Conservation (phyloP, 64 coral and sea anemone species). For the Porites australiensis region DNA sequence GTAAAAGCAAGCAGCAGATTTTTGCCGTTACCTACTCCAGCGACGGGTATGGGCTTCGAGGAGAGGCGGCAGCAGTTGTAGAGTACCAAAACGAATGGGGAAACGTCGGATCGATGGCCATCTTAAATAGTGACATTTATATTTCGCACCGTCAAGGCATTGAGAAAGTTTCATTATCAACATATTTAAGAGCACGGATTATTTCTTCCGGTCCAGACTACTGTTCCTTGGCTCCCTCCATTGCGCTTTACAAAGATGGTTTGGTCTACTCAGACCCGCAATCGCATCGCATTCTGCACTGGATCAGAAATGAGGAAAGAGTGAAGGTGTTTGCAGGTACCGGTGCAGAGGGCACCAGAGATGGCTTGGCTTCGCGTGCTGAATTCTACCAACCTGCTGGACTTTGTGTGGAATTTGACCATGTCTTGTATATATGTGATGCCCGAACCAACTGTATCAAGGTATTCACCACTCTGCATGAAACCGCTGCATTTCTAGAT, state of each 20-base stretch:
- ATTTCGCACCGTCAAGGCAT: constrained; percentile 34
- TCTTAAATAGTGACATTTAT: constrained; percentile 35
- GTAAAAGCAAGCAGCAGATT: constrained; percentile 19
- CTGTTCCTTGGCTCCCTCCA: constrained; percentile 43
- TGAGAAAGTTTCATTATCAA: constrained; percentile 56
- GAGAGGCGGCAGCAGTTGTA: constrained; percentile 19
- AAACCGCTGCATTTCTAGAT: constrained; percentile 44
- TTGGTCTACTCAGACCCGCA: constrained; percentile 43
- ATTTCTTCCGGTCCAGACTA: constrained; percentile 59
- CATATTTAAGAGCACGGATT: constrained; percentile 18
- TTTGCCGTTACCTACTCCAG: constrained; percentile 51
- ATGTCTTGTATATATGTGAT: constrained; percentile 61
- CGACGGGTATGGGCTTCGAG: constrained; percentile 72
- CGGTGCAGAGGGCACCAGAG: constrained; percentile 36
- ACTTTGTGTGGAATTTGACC: constrained; percentile 46
- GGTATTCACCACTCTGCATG: constrained; percentile 27
- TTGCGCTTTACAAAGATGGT: constrained; percentile 47
- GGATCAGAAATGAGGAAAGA: constrained; percentile 19
- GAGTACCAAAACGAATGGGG: constrained; percentile 63
- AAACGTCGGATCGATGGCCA: constrained; percentile 52
- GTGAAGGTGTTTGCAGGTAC: constrained; percentile 51
- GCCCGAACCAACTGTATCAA: constrained; percentile 54
- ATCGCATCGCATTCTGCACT: constrained; percentile 50
- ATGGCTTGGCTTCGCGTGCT: constrained; percentile 11
- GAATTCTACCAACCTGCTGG: constrained; percentile 51